Conservation (phyloP, 2,797 vertebrate species). For the Tachyglossus aculeatus region DNA sequence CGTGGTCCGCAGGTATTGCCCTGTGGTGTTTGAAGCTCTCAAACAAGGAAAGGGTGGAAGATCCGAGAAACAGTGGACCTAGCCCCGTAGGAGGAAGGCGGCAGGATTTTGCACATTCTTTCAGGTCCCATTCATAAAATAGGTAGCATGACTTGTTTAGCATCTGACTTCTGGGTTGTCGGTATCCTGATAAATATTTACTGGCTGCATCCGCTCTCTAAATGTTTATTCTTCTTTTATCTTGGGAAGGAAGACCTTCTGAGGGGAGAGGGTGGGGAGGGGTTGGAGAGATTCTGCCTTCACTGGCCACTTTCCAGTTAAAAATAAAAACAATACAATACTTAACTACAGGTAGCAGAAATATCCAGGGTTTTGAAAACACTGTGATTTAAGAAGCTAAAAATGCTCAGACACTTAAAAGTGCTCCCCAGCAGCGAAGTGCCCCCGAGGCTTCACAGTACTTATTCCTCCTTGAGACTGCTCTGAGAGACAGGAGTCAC, state of each 20-base stretch:
- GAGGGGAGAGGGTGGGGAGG: background rate
- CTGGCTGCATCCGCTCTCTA: background rate
- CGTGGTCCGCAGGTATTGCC: too few species aligned
- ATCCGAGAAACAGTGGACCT: background rate
- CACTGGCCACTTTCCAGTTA: background rate
- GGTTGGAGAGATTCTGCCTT: background rate
- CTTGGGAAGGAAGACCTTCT: background rate
- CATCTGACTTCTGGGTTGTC: background rate
- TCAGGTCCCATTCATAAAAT: background rate
- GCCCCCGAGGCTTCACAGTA: too few species aligned
- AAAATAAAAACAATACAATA: background rate
- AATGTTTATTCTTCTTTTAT: constrained; percentile 24
- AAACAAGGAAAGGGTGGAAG: background rate
- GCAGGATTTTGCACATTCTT: background rate
- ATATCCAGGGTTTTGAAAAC: too few species aligned
- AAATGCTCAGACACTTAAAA: too few species aligned
- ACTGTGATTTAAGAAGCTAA: too few species aligned
- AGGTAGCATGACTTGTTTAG: constrained; percentile 15
- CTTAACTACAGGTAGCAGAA: too few species aligned
- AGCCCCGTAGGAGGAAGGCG: constrained; percentile 9
- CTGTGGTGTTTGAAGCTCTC: background rate
- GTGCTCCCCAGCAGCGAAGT: too few species aligned
- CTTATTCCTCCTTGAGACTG: too few species aligned
- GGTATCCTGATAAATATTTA: background rate
- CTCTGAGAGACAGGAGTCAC: too few species aligned